Percentiles rank a stretch among this genome's conserved stretches.
phyloP scores from a whole-genome alignment of 2,113 vertebrate genomes.

The Hyaena hyaena region DNA sequence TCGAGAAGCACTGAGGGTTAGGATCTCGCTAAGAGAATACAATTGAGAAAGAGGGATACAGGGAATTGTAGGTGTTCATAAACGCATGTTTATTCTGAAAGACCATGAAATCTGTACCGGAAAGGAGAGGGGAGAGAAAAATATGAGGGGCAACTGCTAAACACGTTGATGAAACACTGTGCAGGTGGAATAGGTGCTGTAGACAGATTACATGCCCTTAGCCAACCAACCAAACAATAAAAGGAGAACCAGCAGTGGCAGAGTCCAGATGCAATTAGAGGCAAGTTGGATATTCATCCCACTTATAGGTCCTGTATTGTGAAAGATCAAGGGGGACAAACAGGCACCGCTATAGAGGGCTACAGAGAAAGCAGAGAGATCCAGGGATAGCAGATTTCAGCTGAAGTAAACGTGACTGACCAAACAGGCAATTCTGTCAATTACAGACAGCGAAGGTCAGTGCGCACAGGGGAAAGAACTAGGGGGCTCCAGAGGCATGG shows the following conservation, averaged over 20 bases:
- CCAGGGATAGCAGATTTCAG: neutral
- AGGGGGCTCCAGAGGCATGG: neutral
- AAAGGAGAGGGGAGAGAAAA: neutral
- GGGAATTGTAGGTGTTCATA: neutral
- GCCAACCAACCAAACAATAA: neutral
- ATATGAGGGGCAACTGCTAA: neutral
- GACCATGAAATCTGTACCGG: neutral
- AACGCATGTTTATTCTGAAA: neutral
- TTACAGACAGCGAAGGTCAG: neutral
- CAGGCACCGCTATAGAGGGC: neutral
- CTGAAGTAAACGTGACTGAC: neutral
- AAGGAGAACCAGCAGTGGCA: neutral
- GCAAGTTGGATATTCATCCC: neutral
- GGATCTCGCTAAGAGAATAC: neutral
- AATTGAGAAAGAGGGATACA: neutral
- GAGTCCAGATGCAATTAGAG: neutral
- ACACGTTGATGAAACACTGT: neutral
- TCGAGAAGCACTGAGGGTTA: neutral
- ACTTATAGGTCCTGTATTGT: neutral
- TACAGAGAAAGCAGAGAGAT: neutral
- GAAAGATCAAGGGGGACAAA: neutral
- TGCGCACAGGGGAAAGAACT: neutral
- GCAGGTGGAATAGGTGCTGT: neutral
- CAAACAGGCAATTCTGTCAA: neutral
- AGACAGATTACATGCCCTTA: neutral